Evolutionary conservation across 92 coral and sea anemone genomes (phyloP), one percentile per base, ranked within the genome.

Genomic region (Nematostella vectensis): DNA sequence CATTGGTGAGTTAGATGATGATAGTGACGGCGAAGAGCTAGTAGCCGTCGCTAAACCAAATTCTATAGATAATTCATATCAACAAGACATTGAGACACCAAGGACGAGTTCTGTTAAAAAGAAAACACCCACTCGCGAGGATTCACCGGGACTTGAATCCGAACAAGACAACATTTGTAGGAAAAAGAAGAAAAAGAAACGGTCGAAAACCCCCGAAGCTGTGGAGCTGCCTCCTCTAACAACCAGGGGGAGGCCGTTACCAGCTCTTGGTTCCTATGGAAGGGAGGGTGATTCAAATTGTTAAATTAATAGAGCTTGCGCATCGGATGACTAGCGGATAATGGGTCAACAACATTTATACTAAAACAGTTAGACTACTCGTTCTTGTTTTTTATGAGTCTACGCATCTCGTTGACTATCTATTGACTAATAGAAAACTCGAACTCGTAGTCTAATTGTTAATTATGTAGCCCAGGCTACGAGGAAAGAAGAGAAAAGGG

Each of bases 11-110:
- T 13, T 26, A 6, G 56, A 64, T 22, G 63, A 57, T 37, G 55
- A 74, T 17, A 74, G 53, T 11, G 60, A 70, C 0, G 76, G 43
- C 3, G 78, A 54, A 27, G 76, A 79, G 50, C 18, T 66, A 1
- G 29, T 60, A n/a, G 71, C 85, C 26, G 31, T 71, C 45, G 43
- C 39, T 25, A 27, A 26, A 24, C 68, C 70, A 24, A 15, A n/a
- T 6, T 11, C 8, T 4, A n/a, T n/a, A n/a, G 9, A 11, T 6
- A 47, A 21, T 6, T 4, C 53, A 20, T 17, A 20, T 11, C 9
- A 51, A 24, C 9, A 12, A 24, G 6, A 18, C 8, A 28, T 3
- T 6, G 29, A 51, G 25, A 45, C 51, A 6, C 4, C 4, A 45
- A 8, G 18, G 12, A 11, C 12, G 4, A 6, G 4, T 17, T 4